phyloP scores from a whole-genome alignment of 2,113 vertebrate species.

The Eubucco bourcierii region DNA sequence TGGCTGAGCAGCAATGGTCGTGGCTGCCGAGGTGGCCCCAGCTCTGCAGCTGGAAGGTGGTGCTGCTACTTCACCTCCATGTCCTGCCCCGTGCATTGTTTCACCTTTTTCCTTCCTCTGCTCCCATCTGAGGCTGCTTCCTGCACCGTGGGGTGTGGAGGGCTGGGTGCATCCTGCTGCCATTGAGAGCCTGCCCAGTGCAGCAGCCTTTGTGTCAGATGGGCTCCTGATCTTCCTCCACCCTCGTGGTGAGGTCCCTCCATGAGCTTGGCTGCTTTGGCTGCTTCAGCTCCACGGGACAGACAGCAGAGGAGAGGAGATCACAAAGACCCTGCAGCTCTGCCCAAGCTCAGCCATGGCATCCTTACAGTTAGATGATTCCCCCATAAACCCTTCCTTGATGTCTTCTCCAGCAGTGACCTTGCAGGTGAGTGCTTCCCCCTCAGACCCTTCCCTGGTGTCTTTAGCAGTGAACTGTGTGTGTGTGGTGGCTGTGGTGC shows the following conservation, averaged over 20 bases:
- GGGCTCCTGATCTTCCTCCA: accelerated
- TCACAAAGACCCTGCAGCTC: accelerated
- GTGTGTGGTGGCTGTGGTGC: accelerated
- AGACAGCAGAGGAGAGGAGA: not conserved
- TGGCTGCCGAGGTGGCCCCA: not conserved
- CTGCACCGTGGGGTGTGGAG: not conserved
- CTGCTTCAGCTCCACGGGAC: accelerated
- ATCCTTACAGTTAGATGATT: not conserved
- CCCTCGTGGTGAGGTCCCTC: accelerated
- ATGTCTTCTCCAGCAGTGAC: not conserved
- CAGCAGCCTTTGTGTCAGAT: not conserved
- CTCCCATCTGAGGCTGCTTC: not conserved
- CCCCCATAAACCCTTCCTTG: accelerated
- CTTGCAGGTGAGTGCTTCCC: not conserved
- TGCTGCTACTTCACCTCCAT: accelerated
- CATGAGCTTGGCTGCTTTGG: not conserved
- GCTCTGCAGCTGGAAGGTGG: not conserved
- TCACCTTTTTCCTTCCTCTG: not conserved
- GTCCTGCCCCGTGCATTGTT: not conserved
- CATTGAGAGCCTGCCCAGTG: not conserved
- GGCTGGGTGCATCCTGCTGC: not conserved
- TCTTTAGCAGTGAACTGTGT: not conserved
- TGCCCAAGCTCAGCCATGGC: not conserved
- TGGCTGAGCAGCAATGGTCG: too few species aligned
- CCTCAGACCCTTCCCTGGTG: accelerated